phyloP scores from a whole-genome alignment of 2,797 vertebrate species.

The Mallotus villosus region DNA sequence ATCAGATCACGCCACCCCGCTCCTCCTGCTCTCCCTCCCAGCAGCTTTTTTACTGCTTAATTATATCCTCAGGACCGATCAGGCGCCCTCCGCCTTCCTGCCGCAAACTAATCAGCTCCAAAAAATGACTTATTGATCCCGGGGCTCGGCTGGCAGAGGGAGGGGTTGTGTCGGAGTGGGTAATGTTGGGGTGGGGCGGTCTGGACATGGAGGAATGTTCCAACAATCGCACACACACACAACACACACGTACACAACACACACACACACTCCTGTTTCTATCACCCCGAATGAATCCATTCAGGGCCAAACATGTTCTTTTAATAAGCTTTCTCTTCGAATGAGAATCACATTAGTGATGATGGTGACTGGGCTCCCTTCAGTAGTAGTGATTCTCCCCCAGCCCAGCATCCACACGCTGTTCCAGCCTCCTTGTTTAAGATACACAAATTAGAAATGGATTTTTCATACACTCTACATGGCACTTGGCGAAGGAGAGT shows the following conservation, averaged over 20 bases:
- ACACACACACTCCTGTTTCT: conserved; percentile 16
- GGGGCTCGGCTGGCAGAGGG: conserved; percentile 69
- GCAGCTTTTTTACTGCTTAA: conserved; percentile 86
- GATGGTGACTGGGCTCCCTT: conserved; percentile 35
- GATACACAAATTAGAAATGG: conserved; percentile 63
- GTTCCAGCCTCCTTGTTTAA: conserved; percentile 31
- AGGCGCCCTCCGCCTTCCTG: conserved; percentile 83
- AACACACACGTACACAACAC: conserved; percentile 14
- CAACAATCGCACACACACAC: conserved; percentile 13
- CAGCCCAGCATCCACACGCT: conserved; percentile 17
- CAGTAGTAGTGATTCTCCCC: conserved; percentile 33
- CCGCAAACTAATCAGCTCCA: conserved; percentile 97
- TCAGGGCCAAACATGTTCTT: conserved; percentile 51
- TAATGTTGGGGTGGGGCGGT: conserved; percentile 72
- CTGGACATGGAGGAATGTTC: conserved; percentile 44
- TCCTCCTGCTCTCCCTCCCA: conserved; percentile 57
- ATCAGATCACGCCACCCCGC: conserved; percentile 36
- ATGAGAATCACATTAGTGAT: conserved; percentile 39
- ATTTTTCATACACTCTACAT: conserved; percentile 62
- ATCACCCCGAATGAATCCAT: conserved; percentile 61
- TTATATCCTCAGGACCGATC: conserved; percentile 93
- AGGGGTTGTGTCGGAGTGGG: conserved; percentile 70
- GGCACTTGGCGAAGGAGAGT: conserved; percentile 58
- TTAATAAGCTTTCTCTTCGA: conserved; percentile 50
- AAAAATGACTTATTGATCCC: conserved; percentile 99